A percentile compares a stretch with the other conserved stretches of the same genome.
Evolutionary conservation across 1,140 invertebrate genomes (phyloP).

Genomic region (Chironomus tepperi): DNA sequence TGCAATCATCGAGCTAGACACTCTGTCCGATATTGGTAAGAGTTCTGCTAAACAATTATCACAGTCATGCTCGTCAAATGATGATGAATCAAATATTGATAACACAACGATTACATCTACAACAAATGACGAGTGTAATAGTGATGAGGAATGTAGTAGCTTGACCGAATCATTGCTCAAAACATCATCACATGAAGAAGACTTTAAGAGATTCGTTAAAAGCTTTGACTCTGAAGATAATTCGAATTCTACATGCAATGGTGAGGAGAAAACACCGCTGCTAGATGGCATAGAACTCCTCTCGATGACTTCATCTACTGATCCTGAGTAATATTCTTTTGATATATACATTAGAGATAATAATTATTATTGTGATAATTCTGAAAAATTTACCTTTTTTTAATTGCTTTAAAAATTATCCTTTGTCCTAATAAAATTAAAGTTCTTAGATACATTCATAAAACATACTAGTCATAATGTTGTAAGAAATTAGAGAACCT

Average conservation of each 20-base stretch:
- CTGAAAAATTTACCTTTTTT: no score
- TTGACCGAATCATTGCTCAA: constrained; percentile 16
- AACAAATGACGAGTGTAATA: constrained; percentile 16
- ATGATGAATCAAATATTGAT: constrained; percentile 17
- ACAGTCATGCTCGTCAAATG: not conserved
- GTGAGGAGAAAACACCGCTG: constrained; percentile 39
- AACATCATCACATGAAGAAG: not conserved
- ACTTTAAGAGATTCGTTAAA: not conserved
- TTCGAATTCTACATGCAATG: constrained; percentile 28
- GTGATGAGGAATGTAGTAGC: constrained; percentile 16
- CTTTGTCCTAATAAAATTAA: no score
- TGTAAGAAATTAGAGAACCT: no score
- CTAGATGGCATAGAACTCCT: constrained; percentile 38
- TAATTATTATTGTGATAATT: no score
- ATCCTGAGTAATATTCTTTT: constrained; percentile 29
- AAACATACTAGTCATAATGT: no score
- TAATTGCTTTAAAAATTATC: no score
- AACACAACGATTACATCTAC: not conserved
- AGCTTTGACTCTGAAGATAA: not conserved
- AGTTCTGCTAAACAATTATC: not conserved
- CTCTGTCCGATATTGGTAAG: not conserved
- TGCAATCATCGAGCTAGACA: constrained; percentile 30
- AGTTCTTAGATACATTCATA: no score
- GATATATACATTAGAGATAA: not conserved
- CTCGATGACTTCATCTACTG: constrained; percentile 39